Base-by-base conservation (phyloP, 2,888 invertebrate genomes). In the Labia minor region DNA sequence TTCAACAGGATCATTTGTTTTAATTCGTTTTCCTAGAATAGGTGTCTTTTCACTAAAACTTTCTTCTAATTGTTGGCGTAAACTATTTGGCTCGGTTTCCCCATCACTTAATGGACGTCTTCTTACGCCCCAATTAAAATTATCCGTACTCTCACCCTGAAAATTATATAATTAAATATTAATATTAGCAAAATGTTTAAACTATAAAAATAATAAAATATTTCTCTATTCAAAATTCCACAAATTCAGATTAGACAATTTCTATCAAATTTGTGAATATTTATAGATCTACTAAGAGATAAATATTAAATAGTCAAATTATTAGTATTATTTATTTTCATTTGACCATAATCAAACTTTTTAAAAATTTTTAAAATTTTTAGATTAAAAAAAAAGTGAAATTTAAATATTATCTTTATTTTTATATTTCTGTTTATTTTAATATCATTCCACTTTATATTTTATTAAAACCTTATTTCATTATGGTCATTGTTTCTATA, bases 121-220 rank as follows among this genome's bases (percentile, higher is more conserved):
- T 4, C 95, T 86, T 21, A 95, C 94, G 68, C 95, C 95, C 94
- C 95, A 95, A 78, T 95, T 95, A 80, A 95, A 95, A 78, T 95
- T 95, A 77, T 95, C 95, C 0, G 93, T 92, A 71, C 92, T 93
- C 77, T 95, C 95, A 37, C 93, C 94, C 88, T 89, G 73, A 19
- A 64, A 33, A 61, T 61, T 6, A 62, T 1, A 62, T 64, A n/a
- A n/a, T n/a, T n/a, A n/a, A n/a, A 66, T 18, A 37, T 19, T 65
- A 20, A 37, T 8, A 37, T 26, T 21, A 18, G 20, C 49, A 33
- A 16, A 68, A 64, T 67, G 21, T 19, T 37, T 62, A 11, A 21
- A 6, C 26, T 62, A 3, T 37, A 21, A 66, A 8, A 10, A 61
- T 16, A 20, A 67, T 21, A 37, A 67, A 65, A 65, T 18, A 19